Conservation (phyloP, 2,113 vertebrate species). For the Gila orcuttii region DNA sequence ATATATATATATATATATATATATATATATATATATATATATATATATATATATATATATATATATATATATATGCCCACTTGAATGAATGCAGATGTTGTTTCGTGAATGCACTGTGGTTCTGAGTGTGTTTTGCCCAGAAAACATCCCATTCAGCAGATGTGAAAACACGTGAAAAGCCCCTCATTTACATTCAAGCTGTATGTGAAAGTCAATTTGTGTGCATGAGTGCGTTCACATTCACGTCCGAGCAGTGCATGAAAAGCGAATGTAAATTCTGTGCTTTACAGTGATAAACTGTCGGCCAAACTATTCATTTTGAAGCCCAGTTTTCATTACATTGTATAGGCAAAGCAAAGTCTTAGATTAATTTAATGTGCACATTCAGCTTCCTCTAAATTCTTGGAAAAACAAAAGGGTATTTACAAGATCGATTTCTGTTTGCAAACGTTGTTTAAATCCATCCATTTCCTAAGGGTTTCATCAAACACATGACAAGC, state of each 20-base stretch:
- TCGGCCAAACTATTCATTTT: neutral
- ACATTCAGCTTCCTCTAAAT: conserved; percentile 6
- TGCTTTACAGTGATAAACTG: conserved; percentile 11
- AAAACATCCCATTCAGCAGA: conserved; percentile 46
- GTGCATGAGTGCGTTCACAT: conserved; percentile 47
- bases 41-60: too few species aligned
- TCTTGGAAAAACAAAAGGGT: neutral
- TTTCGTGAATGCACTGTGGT: neutral
- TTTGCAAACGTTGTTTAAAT: conserved; percentile 13
- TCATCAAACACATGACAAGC: conserved; percentile 7
- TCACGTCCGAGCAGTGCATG: conserved; percentile 45
- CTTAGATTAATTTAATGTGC: neutral
- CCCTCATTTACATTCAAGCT: conserved; percentile 33
- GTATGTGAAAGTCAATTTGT: conserved; percentile 39
- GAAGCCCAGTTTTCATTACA: neutral
- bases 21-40: too few species aligned
- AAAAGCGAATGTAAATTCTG: conserved; percentile 40
- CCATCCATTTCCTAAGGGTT: neutral
- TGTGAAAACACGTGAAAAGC: conserved; percentile 52
- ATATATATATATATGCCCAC: neutral
- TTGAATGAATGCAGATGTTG: conserved; percentile 31
- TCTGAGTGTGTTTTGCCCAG: neutral
- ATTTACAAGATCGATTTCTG: neutral
- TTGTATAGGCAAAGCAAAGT: neutral
- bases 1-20: too few species aligned